Percentiles rank a stretch among this genome's conserved stretches.
Conservation (phyloP, 2,113 vertebrate species). For the Numida meleagris region DNA sequence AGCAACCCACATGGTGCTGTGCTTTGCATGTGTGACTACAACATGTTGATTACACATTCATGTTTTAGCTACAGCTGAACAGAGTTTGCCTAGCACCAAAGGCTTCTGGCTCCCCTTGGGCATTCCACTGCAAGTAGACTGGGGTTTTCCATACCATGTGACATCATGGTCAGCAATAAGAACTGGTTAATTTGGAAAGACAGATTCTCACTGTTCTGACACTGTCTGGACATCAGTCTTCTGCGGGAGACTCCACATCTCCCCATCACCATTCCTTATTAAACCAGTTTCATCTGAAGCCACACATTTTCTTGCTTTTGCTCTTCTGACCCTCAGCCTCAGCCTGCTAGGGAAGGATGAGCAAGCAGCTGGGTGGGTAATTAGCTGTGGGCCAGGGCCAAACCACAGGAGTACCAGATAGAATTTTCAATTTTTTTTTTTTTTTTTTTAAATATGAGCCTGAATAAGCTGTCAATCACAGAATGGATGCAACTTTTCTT, state of each 20-base stretch:
- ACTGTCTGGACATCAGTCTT: background rate
- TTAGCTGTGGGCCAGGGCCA: background rate
- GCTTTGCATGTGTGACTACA: background rate
- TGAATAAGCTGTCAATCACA: background rate
- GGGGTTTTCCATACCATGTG: background rate
- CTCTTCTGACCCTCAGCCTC: background rate
- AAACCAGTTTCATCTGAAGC: background rate
- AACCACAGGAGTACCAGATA: background rate
- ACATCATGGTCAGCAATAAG: background rate
- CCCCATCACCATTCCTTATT: background rate
- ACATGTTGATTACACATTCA: accelerated
- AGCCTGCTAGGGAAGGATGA: background rate
- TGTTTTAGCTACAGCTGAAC: background rate
- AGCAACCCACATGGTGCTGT: accelerated
- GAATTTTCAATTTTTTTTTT: no score
- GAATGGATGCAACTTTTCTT: background rate
- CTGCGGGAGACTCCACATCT: background rate
- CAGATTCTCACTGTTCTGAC: background rate
- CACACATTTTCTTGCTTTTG: background rate
- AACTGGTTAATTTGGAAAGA: no score
- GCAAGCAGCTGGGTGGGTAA: background rate
- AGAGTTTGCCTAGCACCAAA: background rate
- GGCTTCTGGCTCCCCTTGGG: background rate
- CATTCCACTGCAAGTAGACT: background rate
- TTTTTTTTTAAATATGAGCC: background rate